Conservation (phyloP, 2,797 vertebrate genomes). For the Stomatorhinus walkeri region DNA sequence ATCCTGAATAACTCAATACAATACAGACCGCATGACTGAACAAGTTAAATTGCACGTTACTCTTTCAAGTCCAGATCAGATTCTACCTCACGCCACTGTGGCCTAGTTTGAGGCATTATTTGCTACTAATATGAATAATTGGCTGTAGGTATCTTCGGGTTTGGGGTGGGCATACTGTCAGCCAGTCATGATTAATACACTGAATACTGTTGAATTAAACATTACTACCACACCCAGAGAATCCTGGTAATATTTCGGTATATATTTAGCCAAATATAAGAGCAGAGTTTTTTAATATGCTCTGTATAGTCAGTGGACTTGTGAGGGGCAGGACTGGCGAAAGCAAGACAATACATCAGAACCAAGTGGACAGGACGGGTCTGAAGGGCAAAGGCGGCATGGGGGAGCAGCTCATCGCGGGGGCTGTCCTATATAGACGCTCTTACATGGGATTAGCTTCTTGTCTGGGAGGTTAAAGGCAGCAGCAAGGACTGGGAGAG, state of each 20-base stretch:
- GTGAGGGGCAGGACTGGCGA: background rate
- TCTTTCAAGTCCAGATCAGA: background rate
- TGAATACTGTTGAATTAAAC: background rate
- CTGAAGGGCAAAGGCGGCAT: background rate
- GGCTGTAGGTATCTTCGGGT: background rate
- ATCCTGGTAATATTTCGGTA: background rate
- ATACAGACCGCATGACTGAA: background rate
- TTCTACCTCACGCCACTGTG: background rate
- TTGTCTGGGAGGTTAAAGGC: background rate
- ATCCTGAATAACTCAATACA: background rate
- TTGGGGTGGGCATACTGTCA: background rate
- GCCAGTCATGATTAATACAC: background rate
- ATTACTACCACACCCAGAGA: background rate
- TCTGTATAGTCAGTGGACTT: background rate
- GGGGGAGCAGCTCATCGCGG: background rate
- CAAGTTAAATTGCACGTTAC: background rate
- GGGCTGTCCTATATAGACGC: background rate
- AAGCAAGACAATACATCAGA: background rate
- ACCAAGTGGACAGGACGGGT: background rate
- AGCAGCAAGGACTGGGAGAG: background rate
- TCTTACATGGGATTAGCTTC: background rate
- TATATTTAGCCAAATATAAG: background rate
- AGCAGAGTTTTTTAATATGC: background rate
- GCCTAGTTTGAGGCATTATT: background rate
- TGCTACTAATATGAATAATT: slow-evolving; percentile 1